Conservation (phyloP, 2,113 vertebrate genomes). For the Neofelis nebulosa region DNA sequence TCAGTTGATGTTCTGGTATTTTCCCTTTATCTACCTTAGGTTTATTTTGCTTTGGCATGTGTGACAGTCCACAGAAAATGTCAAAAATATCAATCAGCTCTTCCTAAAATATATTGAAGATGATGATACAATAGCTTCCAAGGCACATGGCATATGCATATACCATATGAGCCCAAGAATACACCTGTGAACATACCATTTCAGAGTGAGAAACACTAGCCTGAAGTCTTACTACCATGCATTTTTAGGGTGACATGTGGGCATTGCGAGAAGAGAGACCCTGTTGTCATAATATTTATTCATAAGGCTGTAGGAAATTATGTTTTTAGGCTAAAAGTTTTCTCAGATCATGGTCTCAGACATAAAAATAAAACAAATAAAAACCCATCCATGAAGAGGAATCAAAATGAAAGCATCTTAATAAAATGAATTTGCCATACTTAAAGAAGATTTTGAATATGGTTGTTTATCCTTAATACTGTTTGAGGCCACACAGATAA, state of each 20-base stretch:
- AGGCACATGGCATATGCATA: neutral
- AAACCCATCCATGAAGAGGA: neutral
- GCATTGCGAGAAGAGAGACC: neutral
- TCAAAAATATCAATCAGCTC: neutral
- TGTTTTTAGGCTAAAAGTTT: conserved; percentile 1
- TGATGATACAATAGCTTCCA: neutral
- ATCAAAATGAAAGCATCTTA: neutral
- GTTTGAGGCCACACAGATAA: neutral
- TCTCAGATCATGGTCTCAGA: neutral
- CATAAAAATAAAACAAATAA: conserved; percentile 24
- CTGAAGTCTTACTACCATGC: neutral
- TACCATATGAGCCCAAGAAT: neutral
- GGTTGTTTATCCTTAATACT: neutral
- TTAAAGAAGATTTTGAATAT: neutral
- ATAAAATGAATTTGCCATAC: neutral
- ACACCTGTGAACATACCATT: neutral
- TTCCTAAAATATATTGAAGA: neutral
- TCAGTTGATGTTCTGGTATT: neutral
- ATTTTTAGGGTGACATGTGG: neutral
- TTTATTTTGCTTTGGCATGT: neutral
- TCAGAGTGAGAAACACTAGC: neutral
- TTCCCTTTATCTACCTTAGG: neutral
- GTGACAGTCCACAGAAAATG: neutral
- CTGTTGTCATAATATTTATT: neutral
- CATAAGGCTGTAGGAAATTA: neutral